phyloP scores from a whole-genome alignment of 1,140 invertebrate species.

The Gonioctena quinquepunctata region DNA sequence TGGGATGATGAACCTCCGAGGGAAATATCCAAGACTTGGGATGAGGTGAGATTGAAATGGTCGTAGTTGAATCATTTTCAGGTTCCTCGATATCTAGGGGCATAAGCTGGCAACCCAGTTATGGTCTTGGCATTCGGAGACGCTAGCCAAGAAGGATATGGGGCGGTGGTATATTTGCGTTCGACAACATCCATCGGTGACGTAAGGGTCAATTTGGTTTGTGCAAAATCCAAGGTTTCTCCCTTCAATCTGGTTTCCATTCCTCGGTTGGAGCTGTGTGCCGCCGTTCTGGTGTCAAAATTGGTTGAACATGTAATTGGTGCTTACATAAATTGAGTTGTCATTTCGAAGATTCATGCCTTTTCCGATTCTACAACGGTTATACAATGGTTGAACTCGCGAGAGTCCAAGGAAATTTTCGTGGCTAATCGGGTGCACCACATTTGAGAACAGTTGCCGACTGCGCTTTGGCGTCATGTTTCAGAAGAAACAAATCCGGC shows the following conservation, averaged over 20 bases:
- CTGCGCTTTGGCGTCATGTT: background rate
- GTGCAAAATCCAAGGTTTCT: too few species aligned
- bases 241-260: too few species aligned
- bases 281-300: background rate
- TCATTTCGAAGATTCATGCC: background rate
- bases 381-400: too few species aligned
- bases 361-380: too few species aligned
- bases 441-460: background rate
- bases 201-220: too few species aligned
- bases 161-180: background rate
- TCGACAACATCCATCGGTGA: too few species aligned
- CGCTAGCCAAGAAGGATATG: background rate
- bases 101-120: background rate
- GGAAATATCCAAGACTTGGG: background rate
- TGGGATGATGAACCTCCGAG: background rate
- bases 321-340: background rate
- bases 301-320: too few species aligned
- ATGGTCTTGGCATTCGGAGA: background rate
- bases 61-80: too few species aligned
- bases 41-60: background rate
- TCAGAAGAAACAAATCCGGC: background rate
- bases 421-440: too few species aligned
- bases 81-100: background rate
- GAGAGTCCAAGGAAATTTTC: too few species aligned
- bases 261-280: background rate